phyloP scores from a whole-genome alignment of 2,797 vertebrate species.

The Eulemur albifrons region DNA sequence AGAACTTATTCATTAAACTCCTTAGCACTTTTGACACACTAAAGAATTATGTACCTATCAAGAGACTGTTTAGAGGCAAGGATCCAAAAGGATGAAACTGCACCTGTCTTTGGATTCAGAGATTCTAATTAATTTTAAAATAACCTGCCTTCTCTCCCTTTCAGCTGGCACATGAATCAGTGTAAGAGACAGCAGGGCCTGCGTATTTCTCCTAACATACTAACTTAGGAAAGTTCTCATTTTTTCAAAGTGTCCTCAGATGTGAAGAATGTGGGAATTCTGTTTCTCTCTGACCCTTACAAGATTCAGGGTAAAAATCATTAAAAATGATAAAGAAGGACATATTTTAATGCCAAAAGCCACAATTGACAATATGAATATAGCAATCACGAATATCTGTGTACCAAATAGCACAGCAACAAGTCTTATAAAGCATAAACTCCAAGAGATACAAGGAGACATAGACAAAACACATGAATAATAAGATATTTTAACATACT shows the following conservation, averaged over 20 bases:
- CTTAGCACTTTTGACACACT: slow-evolving; percentile 56
- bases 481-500: neutral
- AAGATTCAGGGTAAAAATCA: neutral
- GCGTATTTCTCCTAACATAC: neutral
- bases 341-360: neutral
- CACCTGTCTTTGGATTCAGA: slow-evolving; percentile 48
- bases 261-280: neutral
- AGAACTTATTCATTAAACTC: slow-evolving; percentile 53
- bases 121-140: slow-evolving; percentile 66
- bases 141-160: neutral
- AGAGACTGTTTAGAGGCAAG: slow-evolving; percentile 38
- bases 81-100: slow-evolving; percentile 52
- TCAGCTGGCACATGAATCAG: neutral
- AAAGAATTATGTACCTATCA: slow-evolving; percentile 47
- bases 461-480: neutral
- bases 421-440: neutral
- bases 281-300: neutral
- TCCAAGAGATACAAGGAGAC: neutral
- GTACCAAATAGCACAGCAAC: neutral
- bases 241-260: neutral
- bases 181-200: neutral
- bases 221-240: neutral
- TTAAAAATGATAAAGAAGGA: neutral
- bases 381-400: neutral
- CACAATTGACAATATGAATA: neutral